These are phyloP conservation scores for Peromyscus nudipes DNA, from an alignment of 2,797 vertebrate species.

Conservation along the genomic window DNA sequence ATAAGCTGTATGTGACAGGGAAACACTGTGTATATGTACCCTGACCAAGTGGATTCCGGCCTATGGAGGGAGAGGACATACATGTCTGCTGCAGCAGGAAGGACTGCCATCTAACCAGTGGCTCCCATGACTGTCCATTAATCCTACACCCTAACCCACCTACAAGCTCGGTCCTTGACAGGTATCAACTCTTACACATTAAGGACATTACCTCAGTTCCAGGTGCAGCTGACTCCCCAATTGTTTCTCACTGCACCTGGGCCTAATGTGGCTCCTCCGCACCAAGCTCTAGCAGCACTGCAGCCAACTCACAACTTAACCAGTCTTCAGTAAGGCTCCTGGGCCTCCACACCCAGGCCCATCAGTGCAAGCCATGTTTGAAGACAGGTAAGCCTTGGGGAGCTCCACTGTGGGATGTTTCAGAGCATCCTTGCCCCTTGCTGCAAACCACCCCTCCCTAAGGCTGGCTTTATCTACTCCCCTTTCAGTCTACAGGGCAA, in stretches of 20 bases:
- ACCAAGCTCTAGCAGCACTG: too few relatives aligned
- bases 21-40: accelerated
- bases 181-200: not conserved
- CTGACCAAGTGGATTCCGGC: not conserved
- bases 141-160: not conserved
- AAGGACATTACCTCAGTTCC: not conserved
- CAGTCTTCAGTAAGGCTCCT: not conserved
- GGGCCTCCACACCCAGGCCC: not conserved
- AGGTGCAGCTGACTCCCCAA: not conserved
- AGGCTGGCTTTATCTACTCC: not conserved
- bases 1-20: not conserved
- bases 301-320: not conserved
- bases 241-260: not conserved
- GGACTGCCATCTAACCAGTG: not conserved
- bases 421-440: not conserved
- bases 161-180: not conserved
- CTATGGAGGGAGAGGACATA: not conserved
- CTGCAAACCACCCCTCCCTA: not conserved
- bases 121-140: not conserved
- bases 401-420: accelerated
- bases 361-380: not conserved
- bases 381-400: too few relatives aligned
- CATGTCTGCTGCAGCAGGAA: not conserved
- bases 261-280: not conserved
- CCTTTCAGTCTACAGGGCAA: not conserved